Percentiles rank a stretch among this genome's conserved stretches.
Conservation (phyloP, 2,113 vertebrate species). For the Amphilophus citrinellus region DNA sequence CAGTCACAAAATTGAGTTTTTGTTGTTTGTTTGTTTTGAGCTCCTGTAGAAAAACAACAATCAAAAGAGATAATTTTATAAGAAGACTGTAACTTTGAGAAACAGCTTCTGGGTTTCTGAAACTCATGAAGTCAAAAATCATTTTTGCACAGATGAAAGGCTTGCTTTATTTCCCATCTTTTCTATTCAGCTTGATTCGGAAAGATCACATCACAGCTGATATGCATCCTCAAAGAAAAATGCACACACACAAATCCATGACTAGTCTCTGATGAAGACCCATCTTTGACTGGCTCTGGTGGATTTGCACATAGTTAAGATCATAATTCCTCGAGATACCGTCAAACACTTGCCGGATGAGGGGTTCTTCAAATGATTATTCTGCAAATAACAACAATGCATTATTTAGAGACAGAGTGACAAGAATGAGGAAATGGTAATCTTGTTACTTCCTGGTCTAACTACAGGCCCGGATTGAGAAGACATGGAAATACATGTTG, state of each 20-base stretch:
- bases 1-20: neutral
- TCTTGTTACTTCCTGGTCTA: neutral
- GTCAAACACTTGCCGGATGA: conserved; percentile 80
- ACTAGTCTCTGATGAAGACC: conserved; percentile 78
- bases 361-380: conserved; percentile 77
- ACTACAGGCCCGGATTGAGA: neutral
- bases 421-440: conserved; percentile 40
- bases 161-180: neutral
- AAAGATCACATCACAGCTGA: neutral
- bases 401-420: neutral
- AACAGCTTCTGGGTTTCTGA: neutral
- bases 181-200: neutral
- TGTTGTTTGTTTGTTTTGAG: neutral
- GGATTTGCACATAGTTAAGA: conserved; percentile 76
- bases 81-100: neutral
- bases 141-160: neutral
- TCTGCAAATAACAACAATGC: conserved; percentile 65
- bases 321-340: conserved; percentile 64
- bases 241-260: neutral
- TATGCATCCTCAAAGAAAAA: neutral
- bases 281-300: conserved; percentile 79
- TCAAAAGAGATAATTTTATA: neutral
- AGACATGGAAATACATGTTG: conserved; percentile 28
- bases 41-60: neutral
- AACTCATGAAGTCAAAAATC: neutral